A percentile compares a stretch with the other conserved stretches of the same genome.
Conservation (phyloP, 2,797 vertebrate species). For the Acestrorhynchus altus region DNA sequence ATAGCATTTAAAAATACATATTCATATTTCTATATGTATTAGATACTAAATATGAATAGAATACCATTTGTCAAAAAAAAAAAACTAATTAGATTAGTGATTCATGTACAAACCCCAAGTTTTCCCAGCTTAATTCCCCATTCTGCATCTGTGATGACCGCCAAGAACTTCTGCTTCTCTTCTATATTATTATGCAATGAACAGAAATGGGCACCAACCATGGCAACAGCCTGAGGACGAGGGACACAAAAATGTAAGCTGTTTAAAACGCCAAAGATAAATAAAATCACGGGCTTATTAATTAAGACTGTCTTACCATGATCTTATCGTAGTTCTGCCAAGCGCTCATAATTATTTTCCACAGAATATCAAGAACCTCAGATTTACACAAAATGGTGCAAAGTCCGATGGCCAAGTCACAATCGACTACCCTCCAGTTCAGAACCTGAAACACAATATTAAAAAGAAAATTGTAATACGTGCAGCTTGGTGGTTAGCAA, state of each 20-base stretch:
- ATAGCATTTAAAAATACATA: no score
- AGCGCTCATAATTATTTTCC: slow-evolving; percentile 90
- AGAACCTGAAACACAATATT: slow-evolving; percentile 81
- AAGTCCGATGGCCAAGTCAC: slow-evolving; percentile 88
- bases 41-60: no score
- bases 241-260: not conserved
- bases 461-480: not conserved
- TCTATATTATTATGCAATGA: slow-evolving; percentile 76
- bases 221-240: slow-evolving; percentile 84
- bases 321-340: slow-evolving; percentile 96
- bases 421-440: slow-evolving; percentile 90
- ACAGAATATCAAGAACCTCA: slow-evolving; percentile 86
- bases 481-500: no score
- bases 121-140: slow-evolving; percentile 91
- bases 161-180: slow-evolving; percentile 82
- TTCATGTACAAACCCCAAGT: slow-evolving; percentile 81
- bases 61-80: not conserved
- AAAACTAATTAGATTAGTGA: not conserved
- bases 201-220: slow-evolving; percentile 87
- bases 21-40: no score
- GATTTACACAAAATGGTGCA: slow-evolving; percentile 86
- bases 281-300: not conserved
- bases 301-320: slow-evolving; percentile 75
- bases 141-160: slow-evolving; percentile 86
- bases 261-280: no score